Base-by-base conservation (phyloP, 2,888 invertebrate species). In the Archaeoteleia sp. region DNA sequence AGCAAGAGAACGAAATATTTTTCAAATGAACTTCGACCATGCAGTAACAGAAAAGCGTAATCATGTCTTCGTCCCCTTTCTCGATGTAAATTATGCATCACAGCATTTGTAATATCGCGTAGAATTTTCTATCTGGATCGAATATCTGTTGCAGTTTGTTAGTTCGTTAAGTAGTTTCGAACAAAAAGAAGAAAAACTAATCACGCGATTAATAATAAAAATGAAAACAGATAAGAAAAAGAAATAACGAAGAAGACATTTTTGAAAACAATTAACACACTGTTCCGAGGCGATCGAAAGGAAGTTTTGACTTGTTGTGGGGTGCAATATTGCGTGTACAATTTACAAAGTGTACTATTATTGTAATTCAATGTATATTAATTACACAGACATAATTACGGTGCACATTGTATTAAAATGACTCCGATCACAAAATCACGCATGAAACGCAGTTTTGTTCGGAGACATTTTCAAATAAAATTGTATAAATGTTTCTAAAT, bases 401-500 rank as follows among this genome's bases (percentile, higher is more conserved):
- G 61, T 67, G 61, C 62, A 67, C 51, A 51, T 67, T 67, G 49
- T 40, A 72, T 67, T 37, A 67, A 67, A 67, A 37, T 67, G 67
- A 62, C 57, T 53, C 57, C 43, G 48, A 55, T 46, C 27, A 51
- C 37, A 49, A 62, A 25, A n/a, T n/a, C 15, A 48, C 43, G 39
- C 45, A 29, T 23, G 14, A 40, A 10, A 51, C 20, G 60, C 30
- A 15, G 34, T 23, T 51, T 55, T 51, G 23, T 15, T 55, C 43
- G 48, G 46, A 58, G 53, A 54, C 53, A 67, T 53, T 62, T 27
- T 8, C 1, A 46, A 49, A 30, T 45, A 61, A 62, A 66, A 78
- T 78, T 83, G 81, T 82, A 83, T 79, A 79, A 80, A 82, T 81
- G 82, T 83, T 84, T 83, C 82, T 82, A 81, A 83, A 82, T 80